Evolutionary conservation across 1,140 invertebrate genomes (phyloP), one percentile per base, ranked within the genome.

Genomic region (Macrocentrus cingulum): DNA sequence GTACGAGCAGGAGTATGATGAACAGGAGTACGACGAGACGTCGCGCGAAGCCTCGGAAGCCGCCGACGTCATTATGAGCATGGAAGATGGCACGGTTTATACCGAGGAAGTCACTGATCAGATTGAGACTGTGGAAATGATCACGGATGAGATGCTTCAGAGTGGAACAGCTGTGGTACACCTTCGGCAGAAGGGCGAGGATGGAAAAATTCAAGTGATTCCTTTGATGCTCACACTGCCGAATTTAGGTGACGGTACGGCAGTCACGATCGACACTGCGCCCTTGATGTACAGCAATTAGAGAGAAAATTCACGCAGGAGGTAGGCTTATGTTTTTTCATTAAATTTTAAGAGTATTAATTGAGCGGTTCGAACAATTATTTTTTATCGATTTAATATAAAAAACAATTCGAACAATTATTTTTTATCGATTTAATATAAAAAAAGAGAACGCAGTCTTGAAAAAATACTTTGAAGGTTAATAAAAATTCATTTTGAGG

Each of bases 201-300:
- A 65, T 9, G 77, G 76, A 19, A 75, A 80, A 50, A 72, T 79
- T 56, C 75, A 79, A 66, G 67, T 79, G 34, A 79, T 80, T 49
- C 78, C 77, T 11, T 75, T 80, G 1, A 72, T 77, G 66, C 22
- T 80, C 1, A 76, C 77, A 0, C 66, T 80, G 18, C 76, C 76
- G 6, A 76, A 80, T 53, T 56, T 80, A 11, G 65, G 69, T 2
- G 77, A 79, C n/a, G n/a, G n/a, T n/a, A 55, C 67, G 2, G 76
- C 76, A 59, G 75, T 78, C 13, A 74, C 71, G 66, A 66, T 80
- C 15, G 70, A 71, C 0, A 76, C 76, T 13, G 71, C 76, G 8
- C 79, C 77, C 11, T 78, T 80, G 29, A 77, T 79, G 74, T 80
- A 79, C 53, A 74, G 71, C 69, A 75, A 71, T 64, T 74, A 36